Base-by-base conservation (phyloP, 2,888 invertebrate species). In the Cylloceria caligata region DNA sequence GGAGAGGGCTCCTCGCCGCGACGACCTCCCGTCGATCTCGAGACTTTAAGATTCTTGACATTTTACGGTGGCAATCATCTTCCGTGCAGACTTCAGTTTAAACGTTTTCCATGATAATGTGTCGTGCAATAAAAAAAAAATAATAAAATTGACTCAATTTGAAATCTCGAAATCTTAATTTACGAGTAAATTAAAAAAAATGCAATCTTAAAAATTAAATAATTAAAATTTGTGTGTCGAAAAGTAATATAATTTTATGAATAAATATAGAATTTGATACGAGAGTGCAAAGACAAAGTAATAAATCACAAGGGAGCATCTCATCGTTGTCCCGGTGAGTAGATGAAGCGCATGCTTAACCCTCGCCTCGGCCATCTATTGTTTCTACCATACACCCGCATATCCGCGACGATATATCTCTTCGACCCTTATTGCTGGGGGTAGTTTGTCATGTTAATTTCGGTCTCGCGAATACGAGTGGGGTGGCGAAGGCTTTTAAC, bases 381-480 rank as follows among this genome's bases (percentile, higher is more conserved):
- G 92, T 93, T 92, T 92, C 91, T 91, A 87, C 87, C 87, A 88
- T 83, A 90, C 90, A 91, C 92, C 92, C 92, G 91, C 92, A 92
- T 92, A 91, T 90, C 87, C 91, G 89, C 84, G 85, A 87, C 89
- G 89, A 92, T 92, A 92, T 91, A 92, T 92, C 91, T 92, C 90
- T 88, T 88, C 88, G 89, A 91, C 92, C 91, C 92, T 93, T 92
- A 92, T 92, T 92, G 91, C 92, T 90, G 89, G 87, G 92, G 92
- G 92, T 92, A 92, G 92, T 93, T 93, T 93, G 92, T 93, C 92
- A 93, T 93, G 92, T 93, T 93, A 93, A 93, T 92, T 93, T 92
- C 90, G 90, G 90, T 90, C 88, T 89, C 91, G 90, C 90, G 90
- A 88, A 87, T 88, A 86, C 84, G 83, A 89, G 89, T 52, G 74